Evolutionary conservation across 2,888 invertebrate species (phyloP).

Genomic region (Alentia gelatinosa): DNA sequence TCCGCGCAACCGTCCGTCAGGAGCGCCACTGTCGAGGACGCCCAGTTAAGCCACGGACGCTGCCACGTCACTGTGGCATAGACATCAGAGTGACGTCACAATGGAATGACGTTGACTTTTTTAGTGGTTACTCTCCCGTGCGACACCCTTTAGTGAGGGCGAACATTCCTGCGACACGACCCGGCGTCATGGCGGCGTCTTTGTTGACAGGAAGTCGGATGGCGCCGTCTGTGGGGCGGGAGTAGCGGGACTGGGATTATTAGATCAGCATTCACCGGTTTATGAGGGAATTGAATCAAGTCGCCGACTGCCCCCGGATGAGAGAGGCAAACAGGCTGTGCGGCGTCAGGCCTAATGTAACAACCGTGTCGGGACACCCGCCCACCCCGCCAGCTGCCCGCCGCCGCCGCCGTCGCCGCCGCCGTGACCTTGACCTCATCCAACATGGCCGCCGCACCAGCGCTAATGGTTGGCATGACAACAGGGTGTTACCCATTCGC

Average conservation of each 20-base stretch:
- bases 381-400: not conserved
- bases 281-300: not conserved
- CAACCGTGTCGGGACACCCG: slow-evolving; percentile 5
- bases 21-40: no score
- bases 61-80: not conserved
- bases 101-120: not conserved
- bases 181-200: not conserved
- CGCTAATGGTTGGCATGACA: slow-evolving; percentile 24
- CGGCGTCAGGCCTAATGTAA: not conserved
- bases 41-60: no score
- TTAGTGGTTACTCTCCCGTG: not conserved
- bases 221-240: not conserved
- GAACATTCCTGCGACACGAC: not conserved
- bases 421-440: not conserved
- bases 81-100: not conserved
- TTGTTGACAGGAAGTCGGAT: not conserved
- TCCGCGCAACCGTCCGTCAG: not conserved
- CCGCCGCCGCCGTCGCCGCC: not conserved
- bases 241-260: not conserved
- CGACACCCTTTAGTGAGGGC: not conserved
- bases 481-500: not conserved
- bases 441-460: not conserved
- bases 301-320: not conserved
- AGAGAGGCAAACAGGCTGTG: not conserved
- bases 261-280: not conserved